Evolutionary conservation across 2,113 vertebrate genomes (phyloP), one percentile per base, ranked within the genome.

Genomic region (Fulica atra): DNA sequence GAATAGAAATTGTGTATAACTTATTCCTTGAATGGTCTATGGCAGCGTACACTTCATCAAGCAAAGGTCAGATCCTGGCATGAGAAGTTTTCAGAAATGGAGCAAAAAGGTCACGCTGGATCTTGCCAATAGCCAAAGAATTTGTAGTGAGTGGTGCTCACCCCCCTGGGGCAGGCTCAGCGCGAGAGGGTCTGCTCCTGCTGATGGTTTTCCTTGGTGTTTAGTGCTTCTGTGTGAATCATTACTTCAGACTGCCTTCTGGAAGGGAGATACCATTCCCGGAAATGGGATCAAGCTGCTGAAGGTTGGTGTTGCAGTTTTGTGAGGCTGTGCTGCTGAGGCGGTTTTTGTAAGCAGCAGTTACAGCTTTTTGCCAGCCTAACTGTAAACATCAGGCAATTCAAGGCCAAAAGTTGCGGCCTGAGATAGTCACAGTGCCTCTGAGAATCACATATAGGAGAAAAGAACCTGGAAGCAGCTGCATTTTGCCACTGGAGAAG

Each of bases 111-210:
- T 38, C 70, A 19, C 10, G 7, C 10, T 61, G 61, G 9, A 28
- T 74, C 57, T 40, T 24, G 50, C 11, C 33, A 14, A 8, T 16
- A 59, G 12, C 38, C 26, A 51, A 81, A 57, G 61, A 53, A 29
- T 79, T 68, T 89, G 72, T 46, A 86, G 46, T 59, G 40, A 63
- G 42, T 13, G 24, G 36, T 3, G 2, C 24, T 84, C 24, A 29
- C 23, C 35, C 88, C 40, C 36, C 0, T 0, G 17, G 21, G n/a
- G 31, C 63, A 33, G n/a, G 23, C 9, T 63, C 0, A 0, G 13
- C 0, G 1, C 53, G 28, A 56, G 35, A 2, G 20, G 35, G 12
- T 40, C 73, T 78, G 51, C 25, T 63, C 46, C 35, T 25, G 66
- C 20, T 1, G 1, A 4, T 33, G 17, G 5, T 85, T 93, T 79